Evolutionary conservation across 2,888 invertebrate species (phyloP), one percentile per base, ranked within the genome.

Genomic region (Agriopis aurantiaria): DNA sequence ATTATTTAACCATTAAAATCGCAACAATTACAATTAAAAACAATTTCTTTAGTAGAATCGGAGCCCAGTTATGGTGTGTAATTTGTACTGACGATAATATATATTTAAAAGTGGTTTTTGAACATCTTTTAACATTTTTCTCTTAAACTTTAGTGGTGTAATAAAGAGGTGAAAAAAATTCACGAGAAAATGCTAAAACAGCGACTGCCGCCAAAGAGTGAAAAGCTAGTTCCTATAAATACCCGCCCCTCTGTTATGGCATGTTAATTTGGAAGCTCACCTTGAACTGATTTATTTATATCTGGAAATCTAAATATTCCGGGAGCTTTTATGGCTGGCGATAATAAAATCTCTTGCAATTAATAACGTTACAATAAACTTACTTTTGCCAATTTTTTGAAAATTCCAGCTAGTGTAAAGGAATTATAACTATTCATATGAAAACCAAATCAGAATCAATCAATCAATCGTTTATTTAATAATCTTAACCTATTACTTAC

Each of bases 241-340:
- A 74, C 33, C 61, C 56, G 43, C 61, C 73, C 73, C 68, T 73
- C 67, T 17, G 65, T 69, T 73, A 73, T 71, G 72, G 72, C 65
- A 68, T 60, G 63, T 73, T 75, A 73, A 75, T 73, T 76, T 71
- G 65, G 71, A 60, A 49, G 23, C 68, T 76, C 65, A 70, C 76
- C 76, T 76, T 76, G 75, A 72, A 66, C 76, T 70, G 69, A 71
- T 75, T 76, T 72, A 55, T 71, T 74, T 68, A 52, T 67, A 73
- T 70, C 73, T 61, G 61, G 62, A 71, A 71, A 72, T 72, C 65
- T 74, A 65, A 73, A 71, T 69, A 66, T 73, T 70, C 56, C 65
- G 68, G 45, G 40, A 64, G 58, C 10, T 75, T 72, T 69, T 73
- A 69, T 67, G 58, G 57, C 58, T 45, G 6, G 53, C 64, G 52